Conservation (phyloP, 1,140 invertebrate species). For the Drosophila punjabiensis region DNA sequence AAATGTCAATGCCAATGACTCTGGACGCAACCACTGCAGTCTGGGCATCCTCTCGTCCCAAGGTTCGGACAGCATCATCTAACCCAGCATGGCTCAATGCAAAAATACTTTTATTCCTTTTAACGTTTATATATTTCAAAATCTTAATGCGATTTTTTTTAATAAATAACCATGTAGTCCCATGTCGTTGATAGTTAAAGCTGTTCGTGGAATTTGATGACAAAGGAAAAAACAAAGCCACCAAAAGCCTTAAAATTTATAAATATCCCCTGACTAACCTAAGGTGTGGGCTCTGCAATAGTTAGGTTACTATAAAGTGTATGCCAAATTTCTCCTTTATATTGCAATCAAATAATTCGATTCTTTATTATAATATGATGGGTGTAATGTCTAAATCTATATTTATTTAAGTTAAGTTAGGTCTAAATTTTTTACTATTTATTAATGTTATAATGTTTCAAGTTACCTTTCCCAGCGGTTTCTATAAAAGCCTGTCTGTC, state of each 20-base stretch:
- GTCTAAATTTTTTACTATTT: too few species aligned
- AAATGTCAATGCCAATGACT: neutral
- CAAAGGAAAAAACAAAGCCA: neutral
- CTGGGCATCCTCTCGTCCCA: neutral
- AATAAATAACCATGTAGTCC: neutral
- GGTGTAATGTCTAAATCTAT: too few species aligned
- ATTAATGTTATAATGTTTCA: too few species aligned
- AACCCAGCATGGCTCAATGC: neutral
- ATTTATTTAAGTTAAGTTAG: too few species aligned
- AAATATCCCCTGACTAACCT: too few species aligned
- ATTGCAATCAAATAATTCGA: too few species aligned
- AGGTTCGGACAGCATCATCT: neutral
- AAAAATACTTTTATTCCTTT: neutral
- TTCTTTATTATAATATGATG: too few species aligned
- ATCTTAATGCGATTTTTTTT: slow-evolving; percentile 10
- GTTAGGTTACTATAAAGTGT: too few species aligned
- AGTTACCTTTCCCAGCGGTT: too few species aligned
- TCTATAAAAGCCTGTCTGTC: too few species aligned
- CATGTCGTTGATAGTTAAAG: neutral
- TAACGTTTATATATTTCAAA: slow-evolving; percentile 17
- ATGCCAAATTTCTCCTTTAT: too few species aligned
- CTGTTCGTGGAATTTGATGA: neutral
- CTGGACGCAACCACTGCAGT: neutral
- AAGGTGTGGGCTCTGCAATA: too few species aligned
- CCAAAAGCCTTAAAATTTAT: neutral